Evolutionary conservation across 2,113 vertebrate genomes (phyloP), one percentile per base, ranked within the genome.

Genomic region (Melozone crissalis): DNA sequence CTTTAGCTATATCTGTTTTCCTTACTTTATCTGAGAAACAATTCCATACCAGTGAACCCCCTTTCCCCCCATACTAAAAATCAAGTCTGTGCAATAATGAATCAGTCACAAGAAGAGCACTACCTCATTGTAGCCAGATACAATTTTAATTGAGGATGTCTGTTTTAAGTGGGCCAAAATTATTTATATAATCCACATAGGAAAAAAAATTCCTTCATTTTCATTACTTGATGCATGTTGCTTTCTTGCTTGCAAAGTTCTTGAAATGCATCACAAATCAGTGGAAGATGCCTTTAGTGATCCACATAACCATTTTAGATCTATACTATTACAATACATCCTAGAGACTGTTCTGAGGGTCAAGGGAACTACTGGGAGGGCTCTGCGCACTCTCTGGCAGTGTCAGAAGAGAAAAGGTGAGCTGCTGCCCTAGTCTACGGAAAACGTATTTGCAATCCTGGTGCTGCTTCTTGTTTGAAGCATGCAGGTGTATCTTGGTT

Each of bases 401-500:
- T 47, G 16, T 7, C 26, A 43, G 63, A 52, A 44, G n/a, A 65
- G 5, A 41, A n/a, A 33, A 81, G 51, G 2, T 52, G 63, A 73
- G 17, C 10, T 47, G 23, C 22, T 85, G 44, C 22, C 10, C 51
- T 71, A 22, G 30, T 41, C 44, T 37, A 6, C 5, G 31, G 35
- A 66, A 51, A 47, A 76, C 4, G 65, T 7, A 7, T 20, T n/a
- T 41, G 13, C 22, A 54, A 1, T 46, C 59, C 39, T 71, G 58
- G 12, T 61, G 27, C 61, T 86, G 39, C 21, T 63, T 35, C 65
- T 55, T 67, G 11, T 77, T 43, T 69, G 55, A 43, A 62, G 30
- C 39, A 33, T 0, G 0, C 31, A 33, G 7, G 30, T 81, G 62
- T 57, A 27, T 49, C 44, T 30, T 71, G 19, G 58, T 13, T 22